Evolutionary conservation across 2,113 vertebrate genomes (phyloP).

Genomic region (Catharus bicknelli): DNA sequence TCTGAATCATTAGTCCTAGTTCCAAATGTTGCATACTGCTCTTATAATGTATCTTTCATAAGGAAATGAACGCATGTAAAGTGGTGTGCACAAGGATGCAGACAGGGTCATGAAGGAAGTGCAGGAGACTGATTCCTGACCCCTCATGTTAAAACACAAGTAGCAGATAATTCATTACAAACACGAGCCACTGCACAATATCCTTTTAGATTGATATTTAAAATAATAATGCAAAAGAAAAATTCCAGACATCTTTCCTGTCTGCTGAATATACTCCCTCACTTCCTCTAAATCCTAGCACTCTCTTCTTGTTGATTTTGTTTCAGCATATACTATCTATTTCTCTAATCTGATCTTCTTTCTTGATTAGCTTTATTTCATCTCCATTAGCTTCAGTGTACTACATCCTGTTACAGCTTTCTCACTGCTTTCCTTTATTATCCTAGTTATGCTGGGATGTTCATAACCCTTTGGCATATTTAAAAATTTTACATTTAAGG

Average conservation of each 20-base stretch:
- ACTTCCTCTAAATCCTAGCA: background rate
- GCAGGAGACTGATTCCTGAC: slow-evolving; percentile 37
- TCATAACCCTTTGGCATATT: background rate
- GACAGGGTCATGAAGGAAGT: slow-evolving; percentile 33
- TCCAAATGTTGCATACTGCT: background rate
- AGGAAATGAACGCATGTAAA: slow-evolving; percentile 22
- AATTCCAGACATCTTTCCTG: slow-evolving; percentile 40
- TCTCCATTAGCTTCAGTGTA: background rate
- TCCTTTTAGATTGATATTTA: slow-evolving; percentile 33
- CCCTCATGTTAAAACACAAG: slow-evolving; percentile 3
- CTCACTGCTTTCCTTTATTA: background rate
- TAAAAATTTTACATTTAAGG: background rate
- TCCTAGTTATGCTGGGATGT: background rate
- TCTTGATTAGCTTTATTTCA: background rate
- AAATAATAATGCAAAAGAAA: slow-evolving; percentile 50
- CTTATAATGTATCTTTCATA: background rate
- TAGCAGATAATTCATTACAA: slow-evolving; percentile 46
- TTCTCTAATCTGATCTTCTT: background rate
- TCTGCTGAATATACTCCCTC: background rate
- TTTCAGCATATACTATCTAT: background rate
- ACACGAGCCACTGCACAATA: slow-evolving; percentile 39
- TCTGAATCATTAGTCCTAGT: background rate
- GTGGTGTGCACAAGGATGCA: slow-evolving; percentile 6
- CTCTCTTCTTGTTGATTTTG: background rate
- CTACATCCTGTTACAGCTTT: background rate